Percentiles rank a stretch among this genome's conserved stretches.
These are phyloP conservation scores for Dromococcyx pavoninus DNA, from an alignment of 2,797 vertebrate genomes.

Conservation along the genomic window DNA sequence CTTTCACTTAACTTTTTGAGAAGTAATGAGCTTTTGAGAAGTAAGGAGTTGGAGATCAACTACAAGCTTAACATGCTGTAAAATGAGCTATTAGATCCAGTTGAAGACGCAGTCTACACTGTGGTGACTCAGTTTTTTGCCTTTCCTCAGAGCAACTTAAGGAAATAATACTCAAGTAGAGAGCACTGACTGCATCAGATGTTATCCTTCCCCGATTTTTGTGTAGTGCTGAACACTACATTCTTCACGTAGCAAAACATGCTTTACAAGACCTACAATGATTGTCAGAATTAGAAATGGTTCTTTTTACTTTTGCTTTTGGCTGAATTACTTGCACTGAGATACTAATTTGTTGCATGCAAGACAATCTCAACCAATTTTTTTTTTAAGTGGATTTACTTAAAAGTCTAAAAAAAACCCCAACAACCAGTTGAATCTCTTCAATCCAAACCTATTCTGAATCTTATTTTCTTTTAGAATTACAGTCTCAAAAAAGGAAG, in stretches of 20 bases:
- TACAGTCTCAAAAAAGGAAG: background rate
- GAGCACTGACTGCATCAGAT: background rate
- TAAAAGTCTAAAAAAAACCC: background rate
- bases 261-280: background rate
- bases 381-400: background rate
- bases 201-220: background rate
- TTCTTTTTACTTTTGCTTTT: background rate
- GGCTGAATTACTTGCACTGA: background rate
- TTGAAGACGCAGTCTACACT: background rate
- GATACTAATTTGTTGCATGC: background rate
- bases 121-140: background rate
- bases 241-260: background rate
- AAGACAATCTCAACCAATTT: background rate
- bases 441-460: background rate
- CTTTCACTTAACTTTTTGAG: background rate
- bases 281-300: background rate
- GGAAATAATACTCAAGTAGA: background rate
- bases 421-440: background rate
- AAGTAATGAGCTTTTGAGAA: background rate
- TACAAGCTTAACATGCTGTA: background rate
- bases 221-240: too few relatives aligned
- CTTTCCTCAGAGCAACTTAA: background rate
- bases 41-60: background rate
- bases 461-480: background rate
- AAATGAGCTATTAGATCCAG: background rate